These are phyloP conservation scores for Entosphenus tridentatus DNA, from an alignment of 2,113 vertebrate genomes.

Conservation along the genomic window DNA sequence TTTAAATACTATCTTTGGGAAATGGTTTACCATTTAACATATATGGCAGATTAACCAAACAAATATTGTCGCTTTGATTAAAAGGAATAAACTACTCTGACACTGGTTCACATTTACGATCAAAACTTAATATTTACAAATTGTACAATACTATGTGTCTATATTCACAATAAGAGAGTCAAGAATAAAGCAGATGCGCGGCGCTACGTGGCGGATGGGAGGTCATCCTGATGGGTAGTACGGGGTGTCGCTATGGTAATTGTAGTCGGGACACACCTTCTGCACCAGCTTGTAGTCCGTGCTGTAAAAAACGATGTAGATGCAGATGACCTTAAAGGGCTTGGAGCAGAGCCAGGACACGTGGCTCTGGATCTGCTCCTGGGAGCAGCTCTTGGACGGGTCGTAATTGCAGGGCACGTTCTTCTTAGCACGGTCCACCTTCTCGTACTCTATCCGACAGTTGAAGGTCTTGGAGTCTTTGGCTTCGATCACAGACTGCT, in stretches of 20 bases:
- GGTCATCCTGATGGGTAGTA: slow-evolving; percentile 80
- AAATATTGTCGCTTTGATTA: no score
- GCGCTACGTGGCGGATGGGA: no score
- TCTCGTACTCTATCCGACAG: slow-evolving; percentile 94
- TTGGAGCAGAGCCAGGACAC: slow-evolving; percentile 98
- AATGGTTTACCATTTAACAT: no score
- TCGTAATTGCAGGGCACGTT: slow-evolving; percentile 70
- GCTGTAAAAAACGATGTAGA: slow-evolving; percentile 98
- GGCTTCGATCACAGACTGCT: slow-evolving; percentile 70
- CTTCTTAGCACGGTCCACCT: slow-evolving; percentile 95
- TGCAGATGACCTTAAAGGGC: slow-evolving; percentile 97
- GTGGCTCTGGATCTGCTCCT: slow-evolving; percentile 96
- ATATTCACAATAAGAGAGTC: no score
- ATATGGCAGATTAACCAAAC: no score
- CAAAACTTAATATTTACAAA: no score
- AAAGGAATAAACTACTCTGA: no score
- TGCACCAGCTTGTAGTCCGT: slow-evolving; percentile 98
- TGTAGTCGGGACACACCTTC: slow-evolving; percentile 96
- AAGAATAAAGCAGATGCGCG: no score
- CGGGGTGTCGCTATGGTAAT: slow-evolving; percentile 89
- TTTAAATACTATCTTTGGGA: no score
- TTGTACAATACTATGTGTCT: no score
- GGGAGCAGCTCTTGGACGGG: slow-evolving; percentile 77
- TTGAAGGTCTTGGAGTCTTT: slow-evolving; percentile 98
- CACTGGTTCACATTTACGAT: no score